Conservation (phyloP, 2,888 invertebrate genomes). For the Cephalotes varians region DNA sequence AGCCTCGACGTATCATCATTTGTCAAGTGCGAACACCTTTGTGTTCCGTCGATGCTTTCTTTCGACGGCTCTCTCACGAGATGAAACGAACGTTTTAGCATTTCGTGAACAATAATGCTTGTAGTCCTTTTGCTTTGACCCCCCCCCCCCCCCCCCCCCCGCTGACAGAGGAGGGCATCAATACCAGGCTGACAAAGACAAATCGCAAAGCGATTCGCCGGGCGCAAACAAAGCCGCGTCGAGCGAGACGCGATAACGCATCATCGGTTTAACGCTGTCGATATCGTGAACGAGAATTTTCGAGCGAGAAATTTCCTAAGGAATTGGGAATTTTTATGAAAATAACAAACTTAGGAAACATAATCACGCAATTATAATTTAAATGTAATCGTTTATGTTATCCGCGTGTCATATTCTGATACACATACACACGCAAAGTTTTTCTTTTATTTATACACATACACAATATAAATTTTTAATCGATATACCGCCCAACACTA, state of each 20-base stretch:
- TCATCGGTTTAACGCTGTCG: slow-evolving; percentile 19
- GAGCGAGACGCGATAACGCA: background rate
- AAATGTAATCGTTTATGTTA: background rate
- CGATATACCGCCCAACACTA: background rate
- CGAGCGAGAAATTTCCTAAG: background rate
- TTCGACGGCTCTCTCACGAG: slow-evolving; percentile 20
- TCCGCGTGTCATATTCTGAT: no score
- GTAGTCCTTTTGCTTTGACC: slow-evolving; percentile 47
- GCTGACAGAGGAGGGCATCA: background rate
- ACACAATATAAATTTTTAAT: background rate
- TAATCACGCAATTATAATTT: slow-evolving; percentile 1
- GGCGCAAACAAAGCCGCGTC: slow-evolving; percentile 54
- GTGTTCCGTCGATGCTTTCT: background rate
- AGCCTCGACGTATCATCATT: slow-evolving; percentile 12
- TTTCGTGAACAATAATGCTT: slow-evolving; percentile 48
- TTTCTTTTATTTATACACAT: no score
- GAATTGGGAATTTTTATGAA: background rate
- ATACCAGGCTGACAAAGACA: slow-evolving; percentile 53
- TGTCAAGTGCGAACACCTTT: slow-evolving; percentile 17
- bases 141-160: no score
- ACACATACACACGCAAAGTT: no score
- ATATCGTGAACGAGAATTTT: background rate
- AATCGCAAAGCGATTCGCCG: slow-evolving; percentile 58
- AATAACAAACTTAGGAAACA: background rate
- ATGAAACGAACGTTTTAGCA: slow-evolving; percentile 44